phyloP scores from a whole-genome alignment of 2,113 vertebrate species.

The Corydoras sp. region DNA sequence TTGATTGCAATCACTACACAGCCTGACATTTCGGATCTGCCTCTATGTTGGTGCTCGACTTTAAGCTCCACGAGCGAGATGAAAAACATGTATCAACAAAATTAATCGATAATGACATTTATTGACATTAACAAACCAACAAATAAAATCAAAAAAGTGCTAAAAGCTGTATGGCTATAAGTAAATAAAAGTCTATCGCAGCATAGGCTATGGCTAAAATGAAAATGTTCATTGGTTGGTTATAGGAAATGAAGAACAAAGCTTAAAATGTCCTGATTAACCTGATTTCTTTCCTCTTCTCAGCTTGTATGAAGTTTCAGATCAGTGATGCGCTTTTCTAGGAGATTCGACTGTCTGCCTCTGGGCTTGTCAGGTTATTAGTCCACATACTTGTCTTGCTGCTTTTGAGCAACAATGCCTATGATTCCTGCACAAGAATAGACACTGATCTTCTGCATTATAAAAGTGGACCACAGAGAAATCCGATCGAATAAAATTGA shows the following conservation, averaged over 20 bases:
- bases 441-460: not conserved
- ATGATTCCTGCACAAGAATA: not conserved
- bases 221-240: constrained; percentile 22
- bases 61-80: not conserved
- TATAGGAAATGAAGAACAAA: not conserved
- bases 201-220: constrained; percentile 23
- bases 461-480: constrained; percentile 8
- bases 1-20: constrained; percentile 44
- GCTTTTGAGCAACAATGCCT: not conserved
- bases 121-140: constrained; percentile 44
- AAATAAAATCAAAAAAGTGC: constrained; percentile 19
- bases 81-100: constrained; percentile 34
- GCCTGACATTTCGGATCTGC: constrained; percentile 44
- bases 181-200: constrained; percentile 18
- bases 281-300: constrained; percentile 18
- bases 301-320: not conserved
- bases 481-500: not conserved
- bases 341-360: constrained; percentile 6
- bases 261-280: constrained; percentile 33
- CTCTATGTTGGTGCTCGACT: constrained; percentile 18
- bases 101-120: constrained; percentile 49
- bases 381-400: not conserved
- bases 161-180: constrained; percentile 5
- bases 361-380: constrained; percentile 22
- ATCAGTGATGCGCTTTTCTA: not conserved